Percentiles rank a stretch among this genome's conserved stretches.
Evolutionary conservation across 2,797 vertebrate genomes (phyloP).

Genomic region (Sphenodon punctatus): DNA sequence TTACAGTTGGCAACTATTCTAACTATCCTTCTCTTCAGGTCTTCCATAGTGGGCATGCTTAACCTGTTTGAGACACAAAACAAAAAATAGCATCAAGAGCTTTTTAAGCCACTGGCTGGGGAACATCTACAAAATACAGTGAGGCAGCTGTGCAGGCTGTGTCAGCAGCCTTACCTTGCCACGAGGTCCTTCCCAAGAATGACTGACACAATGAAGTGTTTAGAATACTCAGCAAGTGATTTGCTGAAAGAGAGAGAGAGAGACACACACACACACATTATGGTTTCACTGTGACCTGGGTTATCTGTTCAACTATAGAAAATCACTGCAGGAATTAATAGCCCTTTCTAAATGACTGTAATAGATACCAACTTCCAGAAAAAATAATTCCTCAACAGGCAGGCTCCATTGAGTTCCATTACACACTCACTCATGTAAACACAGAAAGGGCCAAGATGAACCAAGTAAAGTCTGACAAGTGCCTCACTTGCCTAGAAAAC

Average conservation of each 20-base stretch:
- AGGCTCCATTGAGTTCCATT: neutral
- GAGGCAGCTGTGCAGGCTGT: neutral
- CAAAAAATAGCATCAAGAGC: neutral
- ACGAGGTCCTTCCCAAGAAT: constrained; percentile 95
- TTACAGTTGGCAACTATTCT: constrained; percentile 93
- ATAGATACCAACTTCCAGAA: too few relatives aligned
- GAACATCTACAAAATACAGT: neutral
- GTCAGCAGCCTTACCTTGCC: constrained; percentile 81
- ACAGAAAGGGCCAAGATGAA: neutral
- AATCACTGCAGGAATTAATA: neutral
- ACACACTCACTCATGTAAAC: neutral
- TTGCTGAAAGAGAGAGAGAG: constrained; percentile 80
- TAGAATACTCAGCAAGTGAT: constrained; percentile 90
- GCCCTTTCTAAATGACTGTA: too few relatives aligned
- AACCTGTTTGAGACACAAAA: constrained; percentile 75
- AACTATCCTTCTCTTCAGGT: constrained; percentile 89
- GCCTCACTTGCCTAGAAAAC: too few relatives aligned
- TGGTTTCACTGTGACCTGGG: neutral
- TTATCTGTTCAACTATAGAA: neutral
- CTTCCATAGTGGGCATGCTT: constrained; percentile 95
- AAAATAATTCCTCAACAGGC: neutral
- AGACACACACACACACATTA: too few relatives aligned
- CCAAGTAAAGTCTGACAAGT: too few relatives aligned
- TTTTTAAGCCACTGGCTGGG: neutral
- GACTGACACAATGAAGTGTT: constrained; percentile 89